A percentile compares a stretch with the other conserved stretches of the same genome.
phyloP scores from a whole-genome alignment of 2,888 invertebrate genomes.

The Emmelina monodactyla region DNA sequence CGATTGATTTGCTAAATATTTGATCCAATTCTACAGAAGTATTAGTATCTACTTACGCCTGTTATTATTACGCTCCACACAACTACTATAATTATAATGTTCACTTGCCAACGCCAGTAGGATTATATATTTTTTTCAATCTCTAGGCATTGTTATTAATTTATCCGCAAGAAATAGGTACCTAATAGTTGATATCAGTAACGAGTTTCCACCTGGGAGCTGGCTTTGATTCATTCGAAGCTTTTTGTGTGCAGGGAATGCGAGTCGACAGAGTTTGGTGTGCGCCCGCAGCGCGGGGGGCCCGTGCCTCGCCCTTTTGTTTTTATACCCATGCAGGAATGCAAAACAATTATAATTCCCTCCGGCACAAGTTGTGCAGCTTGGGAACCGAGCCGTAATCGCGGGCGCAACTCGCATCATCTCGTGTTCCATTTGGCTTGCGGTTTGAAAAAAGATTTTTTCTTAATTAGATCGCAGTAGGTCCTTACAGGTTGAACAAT shows the following conservation, averaged over 20 bases:
- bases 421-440: conserved; percentile 42
- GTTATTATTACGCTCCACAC: too few relatives aligned
- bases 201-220: conserved; percentile 22
- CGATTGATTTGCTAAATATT: too few relatives aligned
- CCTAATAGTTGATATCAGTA: too few relatives aligned
- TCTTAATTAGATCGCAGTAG: conserved; percentile 40
- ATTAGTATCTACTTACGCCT: too few relatives aligned
- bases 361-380: conserved; percentile 51
- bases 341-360: conserved; percentile 66
- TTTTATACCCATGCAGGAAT: conserved; percentile 63
- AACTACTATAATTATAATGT: too few relatives aligned
- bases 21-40: too few relatives aligned
- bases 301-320: conserved; percentile 51
- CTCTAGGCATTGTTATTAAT: too few relatives aligned
- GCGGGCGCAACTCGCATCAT: conserved; percentile 39
- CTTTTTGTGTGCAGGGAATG: conserved; percentile 59
- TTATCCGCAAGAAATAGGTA: too few relatives aligned
- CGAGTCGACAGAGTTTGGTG: conserved; percentile 61
- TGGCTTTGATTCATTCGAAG: conserved; percentile 47
- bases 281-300: conserved; percentile 55
- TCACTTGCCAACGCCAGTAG: too few relatives aligned
- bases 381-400: conserved; percentile 48
- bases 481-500: conserved; percentile 12
- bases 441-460: conserved; percentile 39
- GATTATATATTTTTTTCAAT: too few relatives aligned